Evolutionary conservation across 2,797 vertebrate genomes (phyloP).

Genomic region (Pipistrellus pygmaeus): DNA sequence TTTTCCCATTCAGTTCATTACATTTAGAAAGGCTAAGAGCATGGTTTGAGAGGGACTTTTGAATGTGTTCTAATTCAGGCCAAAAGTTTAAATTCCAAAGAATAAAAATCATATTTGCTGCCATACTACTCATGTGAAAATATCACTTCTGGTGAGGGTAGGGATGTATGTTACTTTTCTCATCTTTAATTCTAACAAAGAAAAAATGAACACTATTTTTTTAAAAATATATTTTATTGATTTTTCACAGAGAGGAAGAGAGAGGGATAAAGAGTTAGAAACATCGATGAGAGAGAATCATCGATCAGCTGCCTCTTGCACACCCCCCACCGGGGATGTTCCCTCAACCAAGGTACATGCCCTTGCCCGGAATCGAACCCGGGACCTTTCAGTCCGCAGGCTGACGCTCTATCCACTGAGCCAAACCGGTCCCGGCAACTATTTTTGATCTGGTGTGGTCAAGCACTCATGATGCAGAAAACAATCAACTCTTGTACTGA

Average conservation of each 20-base stretch:
- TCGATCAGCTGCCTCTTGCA: too few species aligned
- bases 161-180: neutral
- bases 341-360: too few species aligned
- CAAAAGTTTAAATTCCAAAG: slow-evolving; percentile 29
- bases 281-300: too few species aligned
- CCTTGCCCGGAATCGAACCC: too few species aligned
- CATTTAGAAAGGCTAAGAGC: neutral
- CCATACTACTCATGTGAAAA: neutral
- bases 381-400: too few species aligned
- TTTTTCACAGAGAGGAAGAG: too few species aligned
- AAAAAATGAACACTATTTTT: neutral
- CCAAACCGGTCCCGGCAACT: too few species aligned
- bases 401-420: too few species aligned
- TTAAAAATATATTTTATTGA: too few species aligned
- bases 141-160: neutral
- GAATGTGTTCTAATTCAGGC: neutral
- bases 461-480: neutral
- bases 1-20: slow-evolving; percentile 40
- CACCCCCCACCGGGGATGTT: too few species aligned
- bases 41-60: neutral
- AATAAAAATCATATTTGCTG: slow-evolving; percentile 2
- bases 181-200: neutral
- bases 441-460: neutral
- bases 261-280: too few species aligned
- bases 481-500: neutral